Evolutionary conservation across 2,113 vertebrate species (phyloP).

Genomic region (Zosterops lateralis): DNA sequence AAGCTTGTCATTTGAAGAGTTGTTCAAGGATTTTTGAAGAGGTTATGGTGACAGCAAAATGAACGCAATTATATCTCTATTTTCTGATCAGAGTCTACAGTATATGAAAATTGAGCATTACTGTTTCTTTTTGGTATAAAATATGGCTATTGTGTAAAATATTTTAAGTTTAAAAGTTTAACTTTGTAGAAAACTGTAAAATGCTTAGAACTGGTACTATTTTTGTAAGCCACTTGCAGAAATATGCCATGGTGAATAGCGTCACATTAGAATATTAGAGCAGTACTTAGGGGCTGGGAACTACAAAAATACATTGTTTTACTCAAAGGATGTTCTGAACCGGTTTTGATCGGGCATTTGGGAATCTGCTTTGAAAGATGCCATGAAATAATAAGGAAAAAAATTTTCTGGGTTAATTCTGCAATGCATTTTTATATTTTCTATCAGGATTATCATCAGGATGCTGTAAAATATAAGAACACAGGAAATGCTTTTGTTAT

Average conservation of each 20-base stretch:
- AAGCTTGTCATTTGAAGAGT: conserved; percentile 86
- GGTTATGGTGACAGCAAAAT: conserved; percentile 85
- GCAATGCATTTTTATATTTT: background rate
- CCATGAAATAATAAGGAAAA: background rate
- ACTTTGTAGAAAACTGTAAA: conserved; percentile 50
- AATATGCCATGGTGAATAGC: background rate
- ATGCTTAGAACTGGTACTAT: conserved; percentile 49
- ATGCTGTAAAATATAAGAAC: background rate
- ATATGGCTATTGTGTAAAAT: conserved; percentile 67
- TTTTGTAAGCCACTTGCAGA: conserved; percentile 34
- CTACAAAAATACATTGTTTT: background rate
- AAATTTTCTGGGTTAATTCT: background rate
- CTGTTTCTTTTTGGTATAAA: conserved; percentile 69
- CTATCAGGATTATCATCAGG: background rate
- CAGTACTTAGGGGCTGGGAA: background rate
- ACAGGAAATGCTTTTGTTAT: background rate
- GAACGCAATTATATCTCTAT: conserved; percentile 83
- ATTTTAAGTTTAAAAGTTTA: conserved; percentile 68
- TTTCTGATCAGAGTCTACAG: conserved; percentile 78
- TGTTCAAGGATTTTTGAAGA: conserved; percentile 81
- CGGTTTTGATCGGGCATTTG: background rate
- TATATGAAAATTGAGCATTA: conserved; percentile 72
- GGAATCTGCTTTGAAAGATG: conserved; percentile 10
- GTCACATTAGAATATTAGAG: background rate
- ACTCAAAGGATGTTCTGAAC: background rate